Evolutionary conservation across 2,797 vertebrate genomes (phyloP).

Genomic region (Microctenopoma steveboyesi): DNA sequence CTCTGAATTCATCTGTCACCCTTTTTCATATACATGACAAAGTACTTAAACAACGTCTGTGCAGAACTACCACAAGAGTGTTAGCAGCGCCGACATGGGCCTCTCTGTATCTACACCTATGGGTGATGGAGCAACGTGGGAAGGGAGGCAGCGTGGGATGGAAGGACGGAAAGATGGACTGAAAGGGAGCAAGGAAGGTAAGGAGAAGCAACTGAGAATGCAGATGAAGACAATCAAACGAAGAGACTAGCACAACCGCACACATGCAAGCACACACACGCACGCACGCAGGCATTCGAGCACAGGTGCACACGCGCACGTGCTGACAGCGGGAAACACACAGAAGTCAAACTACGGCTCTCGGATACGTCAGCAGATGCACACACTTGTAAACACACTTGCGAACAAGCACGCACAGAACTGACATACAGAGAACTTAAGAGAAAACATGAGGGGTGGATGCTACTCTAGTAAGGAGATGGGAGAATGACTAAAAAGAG

Average conservation of each 20-base stretch:
- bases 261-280: slow-evolving; percentile 51
- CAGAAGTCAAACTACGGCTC: slow-evolving; percentile 49
- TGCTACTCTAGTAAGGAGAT: slow-evolving; percentile 64
- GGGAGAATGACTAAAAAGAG: slow-evolving; percentile 63
- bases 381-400: slow-evolving; percentile 41
- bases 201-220: slow-evolving; percentile 77
- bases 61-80: slow-evolving; percentile 35
- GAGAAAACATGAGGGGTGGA: slow-evolving; percentile 67
- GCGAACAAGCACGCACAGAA: slow-evolving; percentile 67
- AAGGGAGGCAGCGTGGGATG: slow-evolving; percentile 58
- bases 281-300: slow-evolving; percentile 24
- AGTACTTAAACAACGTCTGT: slow-evolving; percentile 39
- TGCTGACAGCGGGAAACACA: slow-evolving; percentile 33
- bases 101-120: slow-evolving; percentile 59
- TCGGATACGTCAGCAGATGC: slow-evolving; percentile 46
- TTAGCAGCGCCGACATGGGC: slow-evolving; percentile 30
- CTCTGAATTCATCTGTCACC: neutral
- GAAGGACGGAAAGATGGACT: slow-evolving; percentile 42
- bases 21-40: slow-evolving; percentile 12
- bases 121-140: slow-evolving; percentile 56
- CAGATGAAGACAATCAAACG: slow-evolving; percentile 70
- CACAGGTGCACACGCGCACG: slow-evolving; percentile 26
- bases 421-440: slow-evolving; percentile 71
- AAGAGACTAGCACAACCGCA: slow-evolving; percentile 62
- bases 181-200: slow-evolving; percentile 55